Percentiles rank a stretch among this genome's conserved stretches.
These are phyloP conservation scores for Carpatolechia fugitivella DNA, from an alignment of 2,888 invertebrate genomes.

Conservation along the genomic window DNA sequence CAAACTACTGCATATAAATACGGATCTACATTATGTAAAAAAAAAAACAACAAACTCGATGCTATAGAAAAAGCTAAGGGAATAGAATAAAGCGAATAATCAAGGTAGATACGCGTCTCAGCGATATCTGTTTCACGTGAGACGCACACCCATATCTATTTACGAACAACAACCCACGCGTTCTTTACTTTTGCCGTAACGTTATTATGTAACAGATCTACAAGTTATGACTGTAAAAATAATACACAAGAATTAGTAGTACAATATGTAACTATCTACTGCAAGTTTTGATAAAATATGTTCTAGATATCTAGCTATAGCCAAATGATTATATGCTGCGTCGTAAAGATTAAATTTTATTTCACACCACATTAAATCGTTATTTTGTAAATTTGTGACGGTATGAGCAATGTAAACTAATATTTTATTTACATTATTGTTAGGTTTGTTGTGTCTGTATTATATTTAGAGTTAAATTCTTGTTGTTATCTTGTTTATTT, in stretches of 20 bases:
- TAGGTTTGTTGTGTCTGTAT: too few species aligned
- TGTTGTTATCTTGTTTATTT: too few species aligned
- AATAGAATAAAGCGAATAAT: neutral
- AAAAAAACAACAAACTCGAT: neutral
- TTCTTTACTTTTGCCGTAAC: conserved; percentile 5
- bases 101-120: neutral
- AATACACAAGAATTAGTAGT: conserved; percentile 15
- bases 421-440: neutral
- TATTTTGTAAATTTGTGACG: neutral
- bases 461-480: neutral
- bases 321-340: neutral
- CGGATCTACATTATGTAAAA: neutral
- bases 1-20: conserved; percentile 1
- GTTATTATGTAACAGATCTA: conserved; percentile 17
- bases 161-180: conserved; percentile 10
- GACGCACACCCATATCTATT: conserved; percentile 12
- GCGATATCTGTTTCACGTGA: conserved; percentile 2
- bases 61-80: neutral
- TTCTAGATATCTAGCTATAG: neutral
- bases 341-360: neutral
- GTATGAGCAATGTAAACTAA: neutral
- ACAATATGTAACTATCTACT: conserved; percentile 9
- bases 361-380: conserved; percentile 5
- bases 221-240: conserved; percentile 17
- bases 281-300: neutral